These are phyloP conservation scores for Nematolebias whitei DNA, from an alignment of 2,113 vertebrate species.

Conservation along the genomic window DNA sequence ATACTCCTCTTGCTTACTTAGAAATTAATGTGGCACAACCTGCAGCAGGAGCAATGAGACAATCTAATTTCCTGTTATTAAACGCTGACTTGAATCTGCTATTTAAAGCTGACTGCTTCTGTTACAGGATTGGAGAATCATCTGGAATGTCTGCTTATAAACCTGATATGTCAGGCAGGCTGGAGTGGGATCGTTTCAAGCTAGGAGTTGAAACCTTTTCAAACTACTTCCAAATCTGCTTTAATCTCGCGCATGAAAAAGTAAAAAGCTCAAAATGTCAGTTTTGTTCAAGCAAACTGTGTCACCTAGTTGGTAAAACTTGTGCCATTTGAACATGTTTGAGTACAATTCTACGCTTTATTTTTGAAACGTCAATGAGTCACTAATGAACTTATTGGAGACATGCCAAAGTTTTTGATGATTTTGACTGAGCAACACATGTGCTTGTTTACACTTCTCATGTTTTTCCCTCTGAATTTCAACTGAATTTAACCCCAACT, in stretches of 20 bases:
- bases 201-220: slow-evolving; percentile 17
- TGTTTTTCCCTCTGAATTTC: too few relatives aligned
- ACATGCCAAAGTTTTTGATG: too few relatives aligned
- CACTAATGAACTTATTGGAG: too few relatives aligned
- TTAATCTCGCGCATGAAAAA: slow-evolving; percentile 9
- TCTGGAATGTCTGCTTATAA: slow-evolving; percentile 37
- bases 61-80: slow-evolving; percentile 59
- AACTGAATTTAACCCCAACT: background rate
- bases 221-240: background rate
- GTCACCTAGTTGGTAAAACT: too few relatives aligned
- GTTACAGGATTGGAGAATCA: slow-evolving; percentile 40
- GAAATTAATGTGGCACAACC: slow-evolving; percentile 50
- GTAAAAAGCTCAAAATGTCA: too few relatives aligned
- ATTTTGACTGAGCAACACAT: too few relatives aligned
- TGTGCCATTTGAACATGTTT: too few relatives aligned
- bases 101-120: slow-evolving; percentile 34
- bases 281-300: too few relatives aligned
- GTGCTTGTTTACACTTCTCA: too few relatives aligned
- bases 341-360: too few relatives aligned
- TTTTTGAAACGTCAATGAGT: too few relatives aligned
- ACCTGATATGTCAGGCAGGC: slow-evolving; percentile 15
- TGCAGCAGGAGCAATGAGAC: slow-evolving; percentile 44
- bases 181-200: background rate
- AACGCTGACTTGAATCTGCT: slow-evolving; percentile 42
- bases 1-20: slow-evolving; percentile 27